Base-by-base conservation (phyloP, 2,113 vertebrate genomes). In the Cygnus buccinator region DNA sequence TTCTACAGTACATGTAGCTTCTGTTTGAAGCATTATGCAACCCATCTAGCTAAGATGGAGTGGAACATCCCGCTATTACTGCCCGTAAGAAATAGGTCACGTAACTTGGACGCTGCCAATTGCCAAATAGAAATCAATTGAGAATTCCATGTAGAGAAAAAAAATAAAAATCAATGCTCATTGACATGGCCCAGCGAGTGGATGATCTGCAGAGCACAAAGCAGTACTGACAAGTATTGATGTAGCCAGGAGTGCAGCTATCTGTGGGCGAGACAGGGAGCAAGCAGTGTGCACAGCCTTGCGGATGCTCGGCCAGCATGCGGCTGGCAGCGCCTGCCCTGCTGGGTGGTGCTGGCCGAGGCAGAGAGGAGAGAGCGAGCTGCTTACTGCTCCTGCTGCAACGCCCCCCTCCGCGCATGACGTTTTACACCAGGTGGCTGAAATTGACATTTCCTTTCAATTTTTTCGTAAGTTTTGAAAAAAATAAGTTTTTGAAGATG, bases 11-110 rank as follows among this genome's bases (percentile, higher is more conserved):
- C 28, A 11, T 9, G 44, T 52, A 29, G 35, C n/a, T n/a, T 29
- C 84, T 28, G 39, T 2, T 82, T 41, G 66, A 39, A n/a, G n/a
- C 0, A 0, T 55, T 70, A 29, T 35, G n/a, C 62, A 88, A 3
- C 46, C 31, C 52, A 61, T 9, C 39, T 43, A 18, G 26, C 77
- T 57, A 76, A 46, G 65, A 19, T 0, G 35, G 67, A 41, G 28
- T 3, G 6, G 66, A 71, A 28, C n/a, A 37, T 10, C 35, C 72
- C 48, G 77, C 73, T 77, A 14, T 31, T 11, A 3, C 72, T 87
- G 91, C 91, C 90, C 35, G 72, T 9, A 25, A 71, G 63, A 94
- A 93, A 93, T 57, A 46, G 94, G 92, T 48, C 95, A 81, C 9
- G 22, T 20, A 55, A 15, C 44, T 28, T 23, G 79, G 84, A 37